Conservation (phyloP, 2,113 vertebrate genomes). For the Melierax canorus region DNA sequence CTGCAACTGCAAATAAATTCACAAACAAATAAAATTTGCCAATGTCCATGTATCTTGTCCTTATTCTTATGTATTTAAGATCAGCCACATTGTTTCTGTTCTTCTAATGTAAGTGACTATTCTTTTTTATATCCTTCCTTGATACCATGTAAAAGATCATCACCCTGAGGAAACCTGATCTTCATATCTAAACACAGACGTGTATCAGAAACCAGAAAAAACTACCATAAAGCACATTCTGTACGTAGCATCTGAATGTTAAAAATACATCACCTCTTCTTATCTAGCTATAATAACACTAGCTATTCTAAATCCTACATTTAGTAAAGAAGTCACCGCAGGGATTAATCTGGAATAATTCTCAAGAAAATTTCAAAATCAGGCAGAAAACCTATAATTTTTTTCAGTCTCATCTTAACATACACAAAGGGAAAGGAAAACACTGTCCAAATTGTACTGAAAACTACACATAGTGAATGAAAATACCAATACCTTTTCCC, state of each 20-base stretch:
- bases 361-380: not conserved
- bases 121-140: not conserved
- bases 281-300: not conserved
- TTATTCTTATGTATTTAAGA: not conserved
- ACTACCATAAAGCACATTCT: not conserved
- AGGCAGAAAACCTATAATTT: not conserved
- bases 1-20: not conserved
- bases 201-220: not conserved
- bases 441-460: not conserved
- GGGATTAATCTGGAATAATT: not conserved
- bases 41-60: not conserved
- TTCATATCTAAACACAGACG: not conserved
- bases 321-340: not conserved
- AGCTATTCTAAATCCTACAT: not conserved
- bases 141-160: not conserved
- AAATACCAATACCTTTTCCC: not conserved
- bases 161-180: not conserved
- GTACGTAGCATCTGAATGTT: not conserved
- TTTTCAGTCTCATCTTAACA: not conserved
- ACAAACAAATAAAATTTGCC: not conserved
- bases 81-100: not conserved
- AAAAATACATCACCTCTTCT: not conserved
- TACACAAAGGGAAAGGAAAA: not conserved
- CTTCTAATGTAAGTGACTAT: not conserved
- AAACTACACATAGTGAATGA: not conserved